Conservation (phyloP, 2,113 vertebrate genomes). For the Pachycephala philippinensis region DNA sequence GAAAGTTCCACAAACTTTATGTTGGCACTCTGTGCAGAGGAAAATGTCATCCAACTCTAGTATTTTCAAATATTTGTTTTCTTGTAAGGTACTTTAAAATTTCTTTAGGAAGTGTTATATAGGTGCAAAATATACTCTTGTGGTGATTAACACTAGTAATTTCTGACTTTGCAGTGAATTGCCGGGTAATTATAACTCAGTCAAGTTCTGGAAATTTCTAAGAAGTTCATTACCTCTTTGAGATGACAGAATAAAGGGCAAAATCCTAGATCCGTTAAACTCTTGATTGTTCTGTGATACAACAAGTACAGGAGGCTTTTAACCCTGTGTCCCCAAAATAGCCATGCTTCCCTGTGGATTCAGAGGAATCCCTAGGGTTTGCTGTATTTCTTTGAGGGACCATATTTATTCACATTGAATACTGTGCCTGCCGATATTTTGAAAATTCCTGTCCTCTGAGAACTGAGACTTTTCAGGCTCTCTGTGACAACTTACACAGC, state of each 20-base stretch:
- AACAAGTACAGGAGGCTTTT: background rate
- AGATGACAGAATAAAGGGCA: background rate
- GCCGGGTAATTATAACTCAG: background rate
- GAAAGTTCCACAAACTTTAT: background rate
- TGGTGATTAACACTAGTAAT: background rate
- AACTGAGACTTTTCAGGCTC: background rate
- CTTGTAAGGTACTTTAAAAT: background rate
- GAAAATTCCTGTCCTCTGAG: background rate
- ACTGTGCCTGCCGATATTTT: background rate
- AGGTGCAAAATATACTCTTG: background rate
- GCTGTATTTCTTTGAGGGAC: background rate
- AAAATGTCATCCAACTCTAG: background rate
- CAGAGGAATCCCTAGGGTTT: background rate
- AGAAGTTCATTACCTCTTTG: background rate
- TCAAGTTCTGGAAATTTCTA: background rate
- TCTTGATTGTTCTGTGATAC: background rate
- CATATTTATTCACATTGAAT: background rate
- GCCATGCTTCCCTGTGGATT: background rate
- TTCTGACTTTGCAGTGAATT: background rate
- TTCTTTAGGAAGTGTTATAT: background rate
- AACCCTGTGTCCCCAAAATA: background rate
- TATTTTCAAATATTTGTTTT: background rate
- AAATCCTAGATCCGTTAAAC: background rate
- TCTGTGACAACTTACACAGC: background rate
- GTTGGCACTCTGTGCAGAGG: background rate